These are phyloP conservation scores for Halisarca cf. caerulea DNA, from an alignment of 37 sponge, comb jelly and placozoan species.

Conservation along the genomic window DNA sequence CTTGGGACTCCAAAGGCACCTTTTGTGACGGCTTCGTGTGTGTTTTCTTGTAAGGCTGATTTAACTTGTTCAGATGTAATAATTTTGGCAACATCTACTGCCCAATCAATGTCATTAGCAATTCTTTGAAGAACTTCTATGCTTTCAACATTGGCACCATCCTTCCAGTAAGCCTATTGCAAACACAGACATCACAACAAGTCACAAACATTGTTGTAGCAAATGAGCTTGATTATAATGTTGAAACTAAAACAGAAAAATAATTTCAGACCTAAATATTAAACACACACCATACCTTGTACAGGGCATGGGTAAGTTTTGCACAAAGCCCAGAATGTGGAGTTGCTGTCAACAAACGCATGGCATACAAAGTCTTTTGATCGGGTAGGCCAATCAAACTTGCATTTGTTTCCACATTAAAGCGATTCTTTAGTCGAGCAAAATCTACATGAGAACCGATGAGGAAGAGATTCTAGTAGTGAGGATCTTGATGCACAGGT, in stretches of 20 bases:
- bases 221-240: too few relatives aligned
- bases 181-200: too few relatives aligned
- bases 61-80: conserved; percentile 42
- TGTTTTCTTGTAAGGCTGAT: conserved; percentile 55
- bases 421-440: conserved; percentile 32
- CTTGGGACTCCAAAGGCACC: conserved; percentile 95
- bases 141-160: conserved; percentile 51
- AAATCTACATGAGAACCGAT: conserved; percentile 47
- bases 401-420: conserved; percentile 26
- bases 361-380: conserved; percentile 81
- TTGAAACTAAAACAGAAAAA: too few relatives aligned
- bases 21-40: conserved; percentile 71
- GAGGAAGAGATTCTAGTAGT: too few relatives aligned
- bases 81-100: conserved; percentile 5
- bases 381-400: conserved; percentile 38
- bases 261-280: too few relatives aligned
- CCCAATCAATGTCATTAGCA: conserved; percentile 18
- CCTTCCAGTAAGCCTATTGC: conserved; percentile 79
- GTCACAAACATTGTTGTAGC: too few relatives aligned
- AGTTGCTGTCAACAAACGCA: conserved; percentile 76
- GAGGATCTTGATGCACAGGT: too few relatives aligned
- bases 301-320: conserved; percentile 62
- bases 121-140: conserved; percentile 45
- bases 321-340: conserved; percentile 39
- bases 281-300: conserved; percentile 45